Base-by-base conservation (phyloP, 2,797 vertebrate species). In the Neosilurus hyrtlii region DNA sequence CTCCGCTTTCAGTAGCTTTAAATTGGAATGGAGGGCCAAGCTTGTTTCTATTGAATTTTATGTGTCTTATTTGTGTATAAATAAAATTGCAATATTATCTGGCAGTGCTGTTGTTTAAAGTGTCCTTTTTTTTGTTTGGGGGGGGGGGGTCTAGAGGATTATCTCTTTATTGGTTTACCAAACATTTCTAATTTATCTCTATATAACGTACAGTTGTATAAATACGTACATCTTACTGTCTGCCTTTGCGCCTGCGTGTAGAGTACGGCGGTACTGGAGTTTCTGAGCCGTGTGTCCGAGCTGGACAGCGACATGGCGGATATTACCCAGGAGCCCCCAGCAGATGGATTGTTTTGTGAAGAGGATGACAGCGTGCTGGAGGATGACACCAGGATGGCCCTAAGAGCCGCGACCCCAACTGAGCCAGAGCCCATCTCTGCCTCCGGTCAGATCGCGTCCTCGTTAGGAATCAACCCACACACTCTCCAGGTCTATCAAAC, bases 291-390 rank as follows among this genome's bases (percentile, higher is more conserved):
- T 12, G 91, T 94, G 70, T 90, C 93, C 1, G 97, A 98, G 83
- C 86, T 97, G 90, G 98, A 99, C 93, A 99, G 97, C 0, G 97
- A 98, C 89, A 99, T 99, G 98, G 94, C 96, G 0, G 97, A 99
- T 91, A 95, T 99, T 92, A 98, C 97, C 3, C 97, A 98, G 92
- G 96, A 96, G 86, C 89, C 93, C 2, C 83, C 87, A 9, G 88
- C 88, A 35, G 89, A 94, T 49, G 30, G 87, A 10, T 26, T 90
- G 37, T 93, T 95, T 83, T 94, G 94, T 77, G 92, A 89, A 15
- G 92, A 92, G 0, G 89, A 91, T 0, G 87, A 82, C 49, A 62
- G 75, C 49, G 68, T 82, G n/a, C 10, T 73, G 9, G 61, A 72
- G 68, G 90, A 91, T 10, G 52, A 63, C 30, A 80, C 57, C 2